phyloP scores from a whole-genome alignment of 92 coral and sea anemone species.

The Diadumene lineata region DNA sequence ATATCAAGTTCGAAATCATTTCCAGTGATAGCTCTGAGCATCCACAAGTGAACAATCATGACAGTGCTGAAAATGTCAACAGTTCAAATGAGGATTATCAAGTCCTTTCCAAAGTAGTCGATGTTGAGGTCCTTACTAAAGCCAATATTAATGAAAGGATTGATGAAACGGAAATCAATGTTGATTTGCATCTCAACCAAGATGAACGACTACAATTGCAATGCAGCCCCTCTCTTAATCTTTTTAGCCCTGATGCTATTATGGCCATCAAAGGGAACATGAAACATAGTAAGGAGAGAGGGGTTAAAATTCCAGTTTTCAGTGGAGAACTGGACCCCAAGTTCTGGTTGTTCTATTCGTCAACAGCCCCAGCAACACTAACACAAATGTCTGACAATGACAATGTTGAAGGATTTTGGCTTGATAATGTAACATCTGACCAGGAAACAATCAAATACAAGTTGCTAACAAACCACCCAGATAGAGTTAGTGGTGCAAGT shows the following conservation, averaged over 20 bases:
- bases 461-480: no score
- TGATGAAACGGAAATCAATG: not conserved
- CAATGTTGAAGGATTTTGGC: no score
- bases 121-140: not conserved
- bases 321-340: not conserved
- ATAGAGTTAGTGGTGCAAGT: no score
- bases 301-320: not conserved
- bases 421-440: no score
- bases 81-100: not conserved
- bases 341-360: constrained; percentile 6
- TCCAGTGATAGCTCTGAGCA: no score
- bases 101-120: not conserved
- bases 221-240: not conserved
- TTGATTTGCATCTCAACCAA: not conserved
- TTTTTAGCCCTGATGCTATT: not conserved
- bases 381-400: no score
- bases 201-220: not conserved
- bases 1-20: no score
- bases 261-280: not conserved
- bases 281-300: not conserved
- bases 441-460: no score
- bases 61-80: no score
- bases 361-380: no score
- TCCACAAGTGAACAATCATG: no score
- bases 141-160: not conserved